Evolutionary conservation across 2,113 vertebrate species (phyloP).

Genomic region (Miniopterus natalensis): DNA sequence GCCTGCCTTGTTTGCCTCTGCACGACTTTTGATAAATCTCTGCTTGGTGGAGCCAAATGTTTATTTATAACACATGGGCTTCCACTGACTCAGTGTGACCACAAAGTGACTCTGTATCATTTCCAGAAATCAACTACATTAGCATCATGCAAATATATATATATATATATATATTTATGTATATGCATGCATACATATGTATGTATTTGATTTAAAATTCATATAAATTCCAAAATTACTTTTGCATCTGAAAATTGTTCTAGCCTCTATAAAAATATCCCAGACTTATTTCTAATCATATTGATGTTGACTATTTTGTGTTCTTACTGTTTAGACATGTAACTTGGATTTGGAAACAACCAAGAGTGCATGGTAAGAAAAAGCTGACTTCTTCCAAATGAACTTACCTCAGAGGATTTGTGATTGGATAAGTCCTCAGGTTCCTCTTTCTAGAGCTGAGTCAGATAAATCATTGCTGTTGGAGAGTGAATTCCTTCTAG

Average conservation of each 20-base stretch:
- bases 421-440: background rate
- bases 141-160: background rate
- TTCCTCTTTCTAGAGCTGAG: background rate
- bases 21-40: conserved; percentile 84
- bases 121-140: conserved; percentile 75
- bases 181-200: background rate
- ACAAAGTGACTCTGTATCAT: conserved; percentile 42
- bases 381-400: background rate
- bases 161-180: background rate
- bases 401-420: background rate
- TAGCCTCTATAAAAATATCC: background rate
- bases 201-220: conserved; percentile 50
- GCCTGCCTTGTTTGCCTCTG: conserved; percentile 86
- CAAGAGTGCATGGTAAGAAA: background rate
- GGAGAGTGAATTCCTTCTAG: background rate
- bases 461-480: background rate
- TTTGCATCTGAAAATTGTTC: conserved; percentile 27
- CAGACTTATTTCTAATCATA: conserved; percentile 28
- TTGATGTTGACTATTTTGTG: conserved; percentile 4
- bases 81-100: conserved; percentile 72
- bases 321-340: background rate
- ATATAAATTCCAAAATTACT: conserved; percentile 39
- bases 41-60: conserved; percentile 81
- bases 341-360: background rate
- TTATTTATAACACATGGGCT: conserved; percentile 89